Evolutionary conservation across 1,140 invertebrate genomes (phyloP).

Genomic region (Rhagoletis zephyria): DNA sequence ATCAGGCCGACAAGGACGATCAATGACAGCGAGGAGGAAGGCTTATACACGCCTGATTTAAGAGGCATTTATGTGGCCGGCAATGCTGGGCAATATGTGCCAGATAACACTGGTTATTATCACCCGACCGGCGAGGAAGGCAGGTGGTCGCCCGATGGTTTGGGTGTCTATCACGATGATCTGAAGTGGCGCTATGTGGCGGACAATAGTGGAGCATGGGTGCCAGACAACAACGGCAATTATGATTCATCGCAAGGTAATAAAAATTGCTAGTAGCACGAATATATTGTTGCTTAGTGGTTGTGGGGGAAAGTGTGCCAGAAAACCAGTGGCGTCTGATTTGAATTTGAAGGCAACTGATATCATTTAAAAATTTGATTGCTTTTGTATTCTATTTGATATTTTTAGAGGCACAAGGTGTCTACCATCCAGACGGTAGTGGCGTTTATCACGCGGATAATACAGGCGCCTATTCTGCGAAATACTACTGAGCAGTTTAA

Average conservation of each 20-base stretch:
- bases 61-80: not conserved
- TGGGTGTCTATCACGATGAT: constrained; percentile 23
- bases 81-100: constrained; percentile 18
- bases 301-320: not conserved
- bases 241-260: constrained; percentile 28
- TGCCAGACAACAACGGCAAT: not conserved
- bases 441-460: constrained; percentile 24
- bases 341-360: not conserved
- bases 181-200: constrained; percentile 9
- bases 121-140: not conserved
- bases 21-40: not conserved
- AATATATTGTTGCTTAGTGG: not conserved
- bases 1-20: not conserved
- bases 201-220: constrained; percentile 8
- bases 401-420: not conserved
- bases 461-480: not conserved
- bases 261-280: not conserved
- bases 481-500: not conserved
- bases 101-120: not conserved
- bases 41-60: not conserved
- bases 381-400: not conserved
- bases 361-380: not conserved
- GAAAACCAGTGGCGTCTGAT: not conserved
- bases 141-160: not conserved
- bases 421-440: not conserved